Conservation (phyloP, 2,888 invertebrate genomes). For the Scelioninae gen. 2 region DNA sequence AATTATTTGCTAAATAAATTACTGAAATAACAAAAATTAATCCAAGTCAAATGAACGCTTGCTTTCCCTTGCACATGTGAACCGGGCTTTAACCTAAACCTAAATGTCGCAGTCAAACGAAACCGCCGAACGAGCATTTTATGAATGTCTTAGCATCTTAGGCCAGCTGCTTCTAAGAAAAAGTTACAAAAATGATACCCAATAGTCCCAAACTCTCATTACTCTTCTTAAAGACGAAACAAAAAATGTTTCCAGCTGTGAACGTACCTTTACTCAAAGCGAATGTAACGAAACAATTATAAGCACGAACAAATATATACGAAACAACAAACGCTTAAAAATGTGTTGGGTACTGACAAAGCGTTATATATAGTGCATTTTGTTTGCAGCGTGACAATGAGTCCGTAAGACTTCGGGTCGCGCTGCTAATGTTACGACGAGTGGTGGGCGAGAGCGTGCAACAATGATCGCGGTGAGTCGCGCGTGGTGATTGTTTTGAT, state of each 20-base stretch:
- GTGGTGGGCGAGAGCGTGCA: constrained; percentile 4
- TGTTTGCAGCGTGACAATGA: constrained; percentile 9
- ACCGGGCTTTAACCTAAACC: not conserved
- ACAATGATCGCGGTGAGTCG: constrained; percentile 14
- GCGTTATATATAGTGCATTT: constrained; percentile 23
- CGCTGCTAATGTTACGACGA: not conserved
- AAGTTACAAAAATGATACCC: not conserved
- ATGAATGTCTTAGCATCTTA: not conserved
- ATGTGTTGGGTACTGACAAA: constrained; percentile 18
- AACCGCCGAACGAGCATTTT: constrained; percentile 15
- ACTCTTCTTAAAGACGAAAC: not conserved
- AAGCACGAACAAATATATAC: constrained; percentile 11
- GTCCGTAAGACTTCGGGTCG: not conserved
- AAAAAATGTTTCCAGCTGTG: constrained; percentile 1
- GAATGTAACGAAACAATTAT: constrained; percentile 16
- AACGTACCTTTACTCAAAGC: constrained; percentile 15
- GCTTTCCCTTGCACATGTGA: too few relatives aligned
- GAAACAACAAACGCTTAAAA: constrained; percentile 18
- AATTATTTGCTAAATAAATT: too few relatives aligned
- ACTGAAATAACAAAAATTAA: too few relatives aligned
- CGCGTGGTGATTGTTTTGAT: constrained; percentile 14
- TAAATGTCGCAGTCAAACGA: not conserved
- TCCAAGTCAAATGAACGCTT: too few relatives aligned
- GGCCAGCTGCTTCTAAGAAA: not conserved
- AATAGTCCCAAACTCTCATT: not conserved